Conservation (phyloP, 1,140 invertebrate species). For the Chymomyza costata region DNA sequence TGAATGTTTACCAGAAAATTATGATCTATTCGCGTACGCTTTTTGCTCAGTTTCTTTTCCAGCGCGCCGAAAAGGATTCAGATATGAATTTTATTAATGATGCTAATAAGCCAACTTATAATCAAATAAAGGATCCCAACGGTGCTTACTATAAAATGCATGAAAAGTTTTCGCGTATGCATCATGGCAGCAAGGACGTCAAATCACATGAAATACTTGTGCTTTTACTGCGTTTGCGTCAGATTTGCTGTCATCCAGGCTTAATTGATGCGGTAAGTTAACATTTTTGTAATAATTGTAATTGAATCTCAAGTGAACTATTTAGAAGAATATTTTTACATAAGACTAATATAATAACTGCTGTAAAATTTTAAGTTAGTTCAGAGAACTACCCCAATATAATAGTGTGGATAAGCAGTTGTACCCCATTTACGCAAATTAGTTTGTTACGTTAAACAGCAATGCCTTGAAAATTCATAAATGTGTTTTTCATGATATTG, state of each 20-base stretch:
- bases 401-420: no score
- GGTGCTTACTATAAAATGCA: constrained; percentile 78
- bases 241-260: constrained; percentile 91
- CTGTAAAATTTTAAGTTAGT: no score
- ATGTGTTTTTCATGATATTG: no score
- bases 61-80: constrained; percentile 82
- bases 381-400: no score
- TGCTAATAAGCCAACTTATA: constrained; percentile 46
- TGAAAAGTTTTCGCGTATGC: constrained; percentile 78
- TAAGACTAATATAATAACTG: no score
- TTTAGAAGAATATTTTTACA: no score
- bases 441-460: no score
- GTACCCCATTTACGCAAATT: no score
- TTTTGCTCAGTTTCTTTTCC: constrained; percentile 85
- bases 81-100: constrained; percentile 54
- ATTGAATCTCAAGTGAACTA: not conserved
- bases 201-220: constrained; percentile 87
- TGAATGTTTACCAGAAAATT: constrained; percentile 86
- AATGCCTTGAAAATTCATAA: no score
- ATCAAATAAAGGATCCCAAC: constrained; percentile 74
- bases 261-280: constrained; percentile 79
- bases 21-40: constrained; percentile 83
- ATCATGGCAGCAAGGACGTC: constrained; percentile 79
- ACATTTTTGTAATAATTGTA: not conserved
- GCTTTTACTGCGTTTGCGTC: constrained; percentile 87